Percentiles rank a stretch among this genome's conserved stretches.
These are phyloP conservation scores for Chloroceryle inda DNA, from an alignment of 2,797 vertebrate species.

Conservation along the genomic window DNA sequence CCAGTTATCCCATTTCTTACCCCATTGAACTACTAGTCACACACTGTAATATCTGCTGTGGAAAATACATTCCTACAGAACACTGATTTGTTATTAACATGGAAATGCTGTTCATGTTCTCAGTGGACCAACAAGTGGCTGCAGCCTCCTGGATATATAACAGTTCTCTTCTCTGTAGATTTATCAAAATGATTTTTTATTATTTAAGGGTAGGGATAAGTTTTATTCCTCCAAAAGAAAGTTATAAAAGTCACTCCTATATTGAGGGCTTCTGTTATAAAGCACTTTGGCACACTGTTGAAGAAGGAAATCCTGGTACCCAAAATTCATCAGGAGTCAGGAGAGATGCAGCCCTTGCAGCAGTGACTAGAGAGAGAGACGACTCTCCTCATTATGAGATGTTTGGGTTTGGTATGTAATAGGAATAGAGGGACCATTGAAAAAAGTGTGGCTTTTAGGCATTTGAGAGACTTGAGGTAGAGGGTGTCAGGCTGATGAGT, in stretches of 20 bases:
- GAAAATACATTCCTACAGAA: background rate
- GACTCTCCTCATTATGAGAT: background rate
- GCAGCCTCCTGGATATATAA: background rate
- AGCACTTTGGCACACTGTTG: background rate
- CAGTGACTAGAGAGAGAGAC: background rate
- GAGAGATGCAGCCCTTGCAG: background rate
- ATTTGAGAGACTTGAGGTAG: background rate
- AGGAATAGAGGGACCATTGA: background rate
- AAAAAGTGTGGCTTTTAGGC: background rate
- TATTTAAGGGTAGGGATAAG: background rate
- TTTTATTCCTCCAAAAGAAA: background rate
- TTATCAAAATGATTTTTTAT: background rate
- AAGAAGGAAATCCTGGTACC: background rate
- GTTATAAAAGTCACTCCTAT: background rate
- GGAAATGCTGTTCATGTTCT: background rate
- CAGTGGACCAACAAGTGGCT: background rate
- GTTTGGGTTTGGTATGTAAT: background rate
- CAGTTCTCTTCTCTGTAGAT: background rate
- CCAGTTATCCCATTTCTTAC: background rate
- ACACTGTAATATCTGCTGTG: background rate
- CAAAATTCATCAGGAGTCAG: background rate
- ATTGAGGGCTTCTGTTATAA: background rate
- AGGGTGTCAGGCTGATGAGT: background rate
- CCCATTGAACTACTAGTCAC: background rate
- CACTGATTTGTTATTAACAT: background rate